These are phyloP conservation scores for Cantharis rustica DNA, from an alignment of 2,888 invertebrate genomes.

Conservation along the genomic window DNA sequence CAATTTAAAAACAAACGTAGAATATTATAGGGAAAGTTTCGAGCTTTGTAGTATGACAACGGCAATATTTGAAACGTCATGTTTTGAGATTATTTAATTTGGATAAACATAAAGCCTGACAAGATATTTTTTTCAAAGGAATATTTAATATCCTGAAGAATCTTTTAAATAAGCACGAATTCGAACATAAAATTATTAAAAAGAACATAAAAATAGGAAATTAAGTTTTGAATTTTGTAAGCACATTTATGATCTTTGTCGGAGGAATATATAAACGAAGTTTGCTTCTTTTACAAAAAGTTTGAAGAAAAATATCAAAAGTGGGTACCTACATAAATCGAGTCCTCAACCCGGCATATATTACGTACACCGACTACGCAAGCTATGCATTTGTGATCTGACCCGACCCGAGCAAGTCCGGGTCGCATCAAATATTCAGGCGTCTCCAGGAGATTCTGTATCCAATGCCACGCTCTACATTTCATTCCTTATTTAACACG, in stretches of 20 bases:
- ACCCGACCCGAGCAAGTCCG: constrained; percentile 25
- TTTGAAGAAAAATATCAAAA: constrained; percentile 34
- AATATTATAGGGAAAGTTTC: background rate
- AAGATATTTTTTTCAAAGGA: background rate
- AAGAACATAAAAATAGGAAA: constrained; percentile 6
- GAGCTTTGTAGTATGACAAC: background rate
- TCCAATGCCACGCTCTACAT: constrained; percentile 15
- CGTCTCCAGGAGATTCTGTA: constrained; percentile 21
- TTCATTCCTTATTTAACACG: constrained; percentile 26
- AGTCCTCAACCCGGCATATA: constrained; percentile 32
- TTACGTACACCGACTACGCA: constrained; percentile 30
- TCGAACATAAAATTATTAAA: background rate
- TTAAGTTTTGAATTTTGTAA: constrained; percentile 18
- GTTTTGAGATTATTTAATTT: background rate
- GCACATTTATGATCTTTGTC: constrained; percentile 5
- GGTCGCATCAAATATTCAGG: constrained; percentile 30
- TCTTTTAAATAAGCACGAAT: background rate
- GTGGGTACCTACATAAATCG: constrained; percentile 36
- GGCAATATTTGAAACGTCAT: background rate
- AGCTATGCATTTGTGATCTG: constrained; percentile 32
- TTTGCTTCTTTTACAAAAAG: constrained; percentile 27
- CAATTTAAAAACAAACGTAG: background rate
- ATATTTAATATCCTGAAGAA: background rate
- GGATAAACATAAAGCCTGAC: background rate
- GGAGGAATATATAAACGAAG: background rate